Evolutionary conservation across 2,888 invertebrate genomes (phyloP).

Genomic region (Hemistola chrysoprasaria): DNA sequence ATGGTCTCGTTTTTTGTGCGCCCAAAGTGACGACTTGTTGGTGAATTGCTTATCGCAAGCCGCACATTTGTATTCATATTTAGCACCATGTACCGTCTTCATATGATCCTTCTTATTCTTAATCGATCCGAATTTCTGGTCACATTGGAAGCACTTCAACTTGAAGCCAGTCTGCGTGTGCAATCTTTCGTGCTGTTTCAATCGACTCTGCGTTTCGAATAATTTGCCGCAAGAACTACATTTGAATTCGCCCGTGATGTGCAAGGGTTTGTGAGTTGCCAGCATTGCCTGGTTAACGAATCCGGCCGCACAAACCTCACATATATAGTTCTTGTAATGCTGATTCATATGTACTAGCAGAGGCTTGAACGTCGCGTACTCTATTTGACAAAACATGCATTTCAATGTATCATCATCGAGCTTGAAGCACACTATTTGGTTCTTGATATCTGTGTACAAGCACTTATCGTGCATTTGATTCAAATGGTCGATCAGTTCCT

Average conservation of each 20-base stretch:
- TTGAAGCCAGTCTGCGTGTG: too few relatives aligned
- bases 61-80: too few relatives aligned
- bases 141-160: too few relatives aligned
- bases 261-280: slow-evolving; percentile 36
- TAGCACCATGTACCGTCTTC: too few relatives aligned
- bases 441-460: slow-evolving; percentile 31
- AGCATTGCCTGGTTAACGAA: slow-evolving; percentile 45
- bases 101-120: too few relatives aligned
- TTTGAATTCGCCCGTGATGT: slow-evolving; percentile 42
- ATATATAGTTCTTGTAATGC: slow-evolving; percentile 55
- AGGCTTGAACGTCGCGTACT: slow-evolving; percentile 21
- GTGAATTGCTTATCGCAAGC: too few relatives aligned
- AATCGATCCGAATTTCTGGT: too few relatives aligned
- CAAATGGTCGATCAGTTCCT: slow-evolving; percentile 29
- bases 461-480: slow-evolving; percentile 20
- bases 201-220: slow-evolving; percentile 37
- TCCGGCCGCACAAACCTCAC: slow-evolving; percentile 48
- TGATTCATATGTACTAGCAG: slow-evolving; percentile 25
- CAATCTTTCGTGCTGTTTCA: too few relatives aligned
- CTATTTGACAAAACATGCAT: slow-evolving; percentile 26
- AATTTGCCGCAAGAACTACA: slow-evolving; percentile 45
- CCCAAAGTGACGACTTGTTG: too few relatives aligned
- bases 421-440: slow-evolving; percentile 37
- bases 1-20: too few relatives aligned
- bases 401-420: slow-evolving; percentile 24